phyloP scores from a whole-genome alignment of 2,113 vertebrate species.

The Loxodonta africana region DNA sequence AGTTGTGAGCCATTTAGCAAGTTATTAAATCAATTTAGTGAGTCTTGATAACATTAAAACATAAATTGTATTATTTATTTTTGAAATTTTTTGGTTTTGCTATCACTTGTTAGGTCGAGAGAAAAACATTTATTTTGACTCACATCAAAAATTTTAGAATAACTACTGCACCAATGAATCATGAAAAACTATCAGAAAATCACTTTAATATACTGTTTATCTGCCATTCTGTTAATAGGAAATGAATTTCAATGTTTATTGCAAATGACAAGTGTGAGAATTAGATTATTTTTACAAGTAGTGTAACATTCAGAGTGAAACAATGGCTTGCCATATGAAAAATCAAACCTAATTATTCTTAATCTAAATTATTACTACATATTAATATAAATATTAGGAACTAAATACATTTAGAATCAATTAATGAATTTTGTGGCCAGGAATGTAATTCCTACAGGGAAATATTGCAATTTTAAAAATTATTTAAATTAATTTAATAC shows the following conservation, averaged over 20 bases:
- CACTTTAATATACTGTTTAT: neutral
- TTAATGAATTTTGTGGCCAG: neutral
- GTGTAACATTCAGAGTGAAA: neutral
- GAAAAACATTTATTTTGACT: neutral
- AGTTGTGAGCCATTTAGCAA: neutral
- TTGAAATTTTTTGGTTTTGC: neutral
- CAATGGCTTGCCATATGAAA: neutral
- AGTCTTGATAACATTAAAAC: neutral
- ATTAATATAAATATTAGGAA: neutral
- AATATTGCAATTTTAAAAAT: neutral
- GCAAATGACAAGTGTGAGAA: neutral
- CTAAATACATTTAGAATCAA: neutral
- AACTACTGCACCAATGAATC: neutral
- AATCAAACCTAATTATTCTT: neutral
- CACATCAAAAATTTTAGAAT: neutral
- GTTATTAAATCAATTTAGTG: neutral
- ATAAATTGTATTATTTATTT: neutral
- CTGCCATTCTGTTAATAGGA: neutral
- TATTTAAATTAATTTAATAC: neutral
- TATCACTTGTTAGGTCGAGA: neutral
- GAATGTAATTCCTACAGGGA: neutral
- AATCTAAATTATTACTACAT: too few relatives aligned
- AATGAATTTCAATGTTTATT: neutral
- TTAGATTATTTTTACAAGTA: neutral
- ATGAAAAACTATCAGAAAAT: neutral